Base-by-base conservation (phyloP, 2,888 invertebrate species). In the Acholoe squamosa region DNA sequence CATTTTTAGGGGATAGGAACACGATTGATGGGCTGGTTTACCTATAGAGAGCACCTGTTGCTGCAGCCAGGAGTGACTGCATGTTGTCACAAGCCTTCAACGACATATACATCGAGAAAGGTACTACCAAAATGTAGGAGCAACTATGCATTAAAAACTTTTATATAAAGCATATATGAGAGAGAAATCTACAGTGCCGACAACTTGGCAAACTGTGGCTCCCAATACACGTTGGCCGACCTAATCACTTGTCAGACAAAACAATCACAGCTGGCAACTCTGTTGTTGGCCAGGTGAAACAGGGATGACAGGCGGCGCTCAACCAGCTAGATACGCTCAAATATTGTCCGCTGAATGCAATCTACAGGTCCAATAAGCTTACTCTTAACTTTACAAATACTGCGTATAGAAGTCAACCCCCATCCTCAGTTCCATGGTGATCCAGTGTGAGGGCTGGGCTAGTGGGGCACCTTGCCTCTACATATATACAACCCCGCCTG, bases 381-480 rank as follows among this genome's bases (percentile, higher is more conserved):
- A 86, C 86, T 86, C 86, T 86, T 86, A 86, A 86, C 86, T 86
- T 86, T 54, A 86, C 86, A 86, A 86, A 86, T 86, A 86, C 25
- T 25, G 86, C 54, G 86, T 54, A 86, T 86, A 54, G 86, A 43
- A 54, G 86, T 54, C 86, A 22, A 3, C 61, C 61, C 61, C 3
- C 61, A n/a, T n/a, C n/a, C 61, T 14, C 22, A 5, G n/a, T 14
- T 19, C 61, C 61, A 22, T 19, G 16, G 25, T 19, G 28, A 14
- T 5, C 76, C 76, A 76, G 25, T 3, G 31, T 16, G 7, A 3
- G 43, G 3, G 3, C 84, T 1, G 84, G 25, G 28, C 52, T 10
- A 19, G 5, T 54, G 25, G 56, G 54, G 31, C 54, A 1, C 3
- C 5, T 10, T 43, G 43, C 43, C 43, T 43, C 43, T 43, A 43